Evolutionary conservation across 2,888 invertebrate genomes (phyloP), one percentile per base, ranked within the genome.

Genomic region (Metopia argyrocephala): DNA sequence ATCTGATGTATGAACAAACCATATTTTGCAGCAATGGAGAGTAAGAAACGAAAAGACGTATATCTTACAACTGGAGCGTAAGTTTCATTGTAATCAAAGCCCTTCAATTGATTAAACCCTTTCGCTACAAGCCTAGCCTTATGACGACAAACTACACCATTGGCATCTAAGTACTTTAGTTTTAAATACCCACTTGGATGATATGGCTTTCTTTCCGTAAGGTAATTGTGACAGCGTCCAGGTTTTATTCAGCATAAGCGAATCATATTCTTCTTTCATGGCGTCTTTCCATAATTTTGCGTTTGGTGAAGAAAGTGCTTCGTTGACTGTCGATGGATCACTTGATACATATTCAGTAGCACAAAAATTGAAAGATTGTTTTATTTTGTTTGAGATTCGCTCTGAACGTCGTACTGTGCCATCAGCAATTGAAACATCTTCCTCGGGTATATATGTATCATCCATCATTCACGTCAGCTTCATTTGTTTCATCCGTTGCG

Each of bases 11-110:
- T 9, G 9, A 31, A 31, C 9, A 31, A 31, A 31, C 9, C 9
- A 31, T 31, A n/a, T n/a, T n/a, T n/a, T n/a, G n/a, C n/a, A n/a
- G n/a, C n/a, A n/a, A n/a, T n/a, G n/a, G n/a, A n/a, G n/a, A n/a
- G n/a, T n/a, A n/a, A n/a, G n/a, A n/a, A n/a, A n/a, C n/a, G n/a
- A n/a, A n/a, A n/a, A n/a, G n/a, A n/a, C n/a, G n/a, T n/a, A n/a
- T n/a, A n/a, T n/a, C n/a, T n/a, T n/a, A n/a, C n/a, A n/a, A 76
- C 62, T 45, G 68, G 68, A 7, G 75, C 59, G 28, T n/a, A 74
- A 1, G 57, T 74, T 50, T 74, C 65, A 7, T 65, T 28, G 18
- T 57, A 74, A 28, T 74, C 57, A 20, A 74, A 57, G 25, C 65
- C 65, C 5, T 65, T 48, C 7, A 15, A 18, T 57, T 74, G 74